These are phyloP conservation scores for Leptoteleia sp. DNA, from an alignment of 1,140 invertebrate genomes.

Conservation along the genomic window DNA sequence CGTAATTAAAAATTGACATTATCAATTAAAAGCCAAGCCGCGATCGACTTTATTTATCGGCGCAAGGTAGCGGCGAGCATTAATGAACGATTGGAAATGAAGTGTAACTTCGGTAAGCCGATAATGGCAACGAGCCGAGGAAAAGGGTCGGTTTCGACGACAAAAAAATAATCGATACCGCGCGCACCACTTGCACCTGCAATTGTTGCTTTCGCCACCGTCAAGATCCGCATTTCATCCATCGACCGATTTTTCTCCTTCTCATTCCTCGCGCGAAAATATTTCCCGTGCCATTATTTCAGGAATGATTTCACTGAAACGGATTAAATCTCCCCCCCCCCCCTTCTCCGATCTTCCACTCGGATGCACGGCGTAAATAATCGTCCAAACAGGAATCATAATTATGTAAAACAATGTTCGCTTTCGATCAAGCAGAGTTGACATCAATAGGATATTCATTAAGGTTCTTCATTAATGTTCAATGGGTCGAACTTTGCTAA, in stretches of 20 bases:
- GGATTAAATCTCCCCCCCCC: too few relatives aligned
- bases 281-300: too few relatives aligned
- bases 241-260: conserved; percentile 11
- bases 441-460: too few relatives aligned
- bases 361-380: too few relatives aligned
- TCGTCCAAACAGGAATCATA: too few relatives aligned
- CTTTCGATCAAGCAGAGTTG: too few relatives aligned
- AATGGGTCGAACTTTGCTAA: too few relatives aligned
- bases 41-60: conserved; percentile 36
- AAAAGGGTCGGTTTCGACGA: conserved; percentile 39
- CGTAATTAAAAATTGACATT: conserved; percentile 49
- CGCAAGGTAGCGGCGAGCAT: conserved; percentile 34
- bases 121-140: conserved; percentile 50
- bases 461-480: too few relatives aligned
- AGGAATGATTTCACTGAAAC: too few relatives aligned
- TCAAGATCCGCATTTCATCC: background rate
- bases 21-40: conserved; percentile 49
- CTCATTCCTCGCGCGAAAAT: too few relatives aligned
- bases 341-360: too few relatives aligned
- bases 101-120: conserved; percentile 62
- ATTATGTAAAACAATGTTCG: too few relatives aligned
- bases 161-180: conserved; percentile 55
- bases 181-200: conserved; percentile 7
- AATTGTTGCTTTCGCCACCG: conserved; percentile 15
- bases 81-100: conserved; percentile 66